A percentile compares a stretch with the other conserved stretches of the same genome.
Conservation (phyloP, 2,113 vertebrate genomes). For the Odobenus rosmarus region DNA sequence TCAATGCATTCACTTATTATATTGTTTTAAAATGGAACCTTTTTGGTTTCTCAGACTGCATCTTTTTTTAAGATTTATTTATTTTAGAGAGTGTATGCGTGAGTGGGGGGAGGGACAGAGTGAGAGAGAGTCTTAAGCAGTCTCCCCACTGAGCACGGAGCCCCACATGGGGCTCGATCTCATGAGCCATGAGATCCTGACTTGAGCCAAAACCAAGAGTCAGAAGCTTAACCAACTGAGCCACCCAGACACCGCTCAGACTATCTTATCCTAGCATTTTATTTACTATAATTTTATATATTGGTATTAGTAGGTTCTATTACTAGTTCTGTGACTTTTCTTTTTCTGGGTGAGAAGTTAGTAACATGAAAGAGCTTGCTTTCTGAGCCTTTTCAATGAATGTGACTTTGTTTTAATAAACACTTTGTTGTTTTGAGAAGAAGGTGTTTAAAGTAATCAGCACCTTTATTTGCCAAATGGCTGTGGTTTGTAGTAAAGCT, state of each 20-base stretch:
- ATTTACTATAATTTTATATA: conserved; percentile 4
- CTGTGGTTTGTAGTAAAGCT: conserved; percentile 1
- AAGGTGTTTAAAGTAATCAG: neutral
- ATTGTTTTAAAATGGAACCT: conserved; percentile 19
- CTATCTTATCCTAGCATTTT: conserved; percentile 19
- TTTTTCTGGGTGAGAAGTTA: conserved; percentile 11
- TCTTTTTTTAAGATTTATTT: neutral
- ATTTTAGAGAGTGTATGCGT: neutral
- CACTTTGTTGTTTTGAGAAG: conserved; percentile 4
- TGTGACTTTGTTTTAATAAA: conserved; percentile 15
- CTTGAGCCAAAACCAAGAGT: neutral
- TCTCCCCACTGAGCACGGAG: neutral
- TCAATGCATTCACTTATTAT: neutral
- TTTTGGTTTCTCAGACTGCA: neutral
- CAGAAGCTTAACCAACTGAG: neutral
- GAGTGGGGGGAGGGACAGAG: neutral
- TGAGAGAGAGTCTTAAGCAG: neutral
- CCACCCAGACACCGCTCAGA: neutral
- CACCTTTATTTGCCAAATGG: neutral
- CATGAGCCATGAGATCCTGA: neutral
- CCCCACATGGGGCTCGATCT: neutral
- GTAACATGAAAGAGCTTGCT: conserved; percentile 19
- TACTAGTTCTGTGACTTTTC: neutral
- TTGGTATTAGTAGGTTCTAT: neutral
- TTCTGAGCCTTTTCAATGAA: conserved; percentile 12